Evolutionary conservation across 2,888 invertebrate genomes (phyloP).

Genomic region (Macropis europaea): DNA sequence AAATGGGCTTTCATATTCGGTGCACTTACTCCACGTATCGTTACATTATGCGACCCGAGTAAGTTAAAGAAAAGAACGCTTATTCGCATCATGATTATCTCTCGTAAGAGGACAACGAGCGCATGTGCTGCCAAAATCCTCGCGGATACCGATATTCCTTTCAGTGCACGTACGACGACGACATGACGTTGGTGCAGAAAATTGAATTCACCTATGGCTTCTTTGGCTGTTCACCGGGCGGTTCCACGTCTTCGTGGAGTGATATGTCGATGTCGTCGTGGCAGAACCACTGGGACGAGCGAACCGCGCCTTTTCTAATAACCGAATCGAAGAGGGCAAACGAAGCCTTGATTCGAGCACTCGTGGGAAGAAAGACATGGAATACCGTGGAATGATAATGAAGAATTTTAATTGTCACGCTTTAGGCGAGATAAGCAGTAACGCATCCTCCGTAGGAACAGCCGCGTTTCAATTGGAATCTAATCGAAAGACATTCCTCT

Average conservation of each 20-base stretch:
- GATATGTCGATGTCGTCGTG: constrained; percentile 12
- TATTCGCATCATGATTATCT: too few relatives aligned
- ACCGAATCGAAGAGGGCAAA: background rate
- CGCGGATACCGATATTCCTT: constrained; percentile 32
- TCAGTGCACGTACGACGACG: constrained; percentile 42
- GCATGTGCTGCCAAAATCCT: constrained; percentile 3
- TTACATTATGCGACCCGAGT: too few relatives aligned
- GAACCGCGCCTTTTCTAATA: background rate
- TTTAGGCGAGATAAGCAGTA: constrained; percentile 25
- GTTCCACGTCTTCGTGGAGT: background rate
- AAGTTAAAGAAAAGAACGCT: too few relatives aligned
- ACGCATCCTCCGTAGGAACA: constrained; percentile 27
- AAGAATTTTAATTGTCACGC: constrained; percentile 40
- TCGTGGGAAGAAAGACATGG: background rate
- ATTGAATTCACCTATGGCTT: constrained; percentile 45
- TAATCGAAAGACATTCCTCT: constrained; percentile 17
- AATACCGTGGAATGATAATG: constrained; percentile 34
- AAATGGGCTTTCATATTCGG: too few relatives aligned
- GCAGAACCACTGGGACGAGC: background rate
- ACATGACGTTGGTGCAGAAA: constrained; percentile 34
- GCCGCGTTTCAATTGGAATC: constrained; percentile 11
- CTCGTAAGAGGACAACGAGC: constrained; percentile 15
- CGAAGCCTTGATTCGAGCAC: background rate
- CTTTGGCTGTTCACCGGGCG: constrained; percentile 4
- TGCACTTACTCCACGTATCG: too few relatives aligned